phyloP scores from a whole-genome alignment of 2,797 vertebrate genomes.

The Oreochromis grahami region DNA sequence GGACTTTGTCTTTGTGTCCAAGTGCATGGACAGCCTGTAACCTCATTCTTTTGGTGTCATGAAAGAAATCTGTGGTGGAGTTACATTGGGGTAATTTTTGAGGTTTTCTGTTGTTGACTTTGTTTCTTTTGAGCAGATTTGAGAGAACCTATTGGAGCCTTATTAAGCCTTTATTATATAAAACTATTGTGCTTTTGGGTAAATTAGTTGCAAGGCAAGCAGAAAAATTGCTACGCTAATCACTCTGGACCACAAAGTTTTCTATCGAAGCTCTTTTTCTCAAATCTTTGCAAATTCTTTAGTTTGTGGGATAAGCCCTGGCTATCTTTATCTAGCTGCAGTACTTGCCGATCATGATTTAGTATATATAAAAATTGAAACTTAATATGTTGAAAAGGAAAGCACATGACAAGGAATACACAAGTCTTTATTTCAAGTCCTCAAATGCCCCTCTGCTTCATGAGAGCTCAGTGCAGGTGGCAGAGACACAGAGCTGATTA shows the following conservation, averaged over 20 bases:
- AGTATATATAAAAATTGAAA: neutral
- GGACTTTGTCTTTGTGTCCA: slow-evolving; percentile 43
- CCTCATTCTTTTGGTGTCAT: neutral
- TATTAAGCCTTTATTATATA: neutral
- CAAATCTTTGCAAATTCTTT: neutral
- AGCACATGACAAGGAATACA: fast-evolving
- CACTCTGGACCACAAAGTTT: neutral
- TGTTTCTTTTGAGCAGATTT: neutral
- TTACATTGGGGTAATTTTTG: neutral
- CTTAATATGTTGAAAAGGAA: neutral
- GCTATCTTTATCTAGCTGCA: neutral
- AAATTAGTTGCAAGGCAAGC: neutral
- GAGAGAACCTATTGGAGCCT: neutral
- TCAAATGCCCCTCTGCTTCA: neutral
- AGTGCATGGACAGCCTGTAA: slow-evolving; percentile 21
- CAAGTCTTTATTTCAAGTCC: neutral
- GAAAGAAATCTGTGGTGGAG: neutral
- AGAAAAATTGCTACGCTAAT: neutral
- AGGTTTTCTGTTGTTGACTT: neutral
- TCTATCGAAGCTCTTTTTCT: neutral
- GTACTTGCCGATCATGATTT: fast-evolving
- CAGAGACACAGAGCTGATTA: neutral
- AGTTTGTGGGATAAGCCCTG: neutral
- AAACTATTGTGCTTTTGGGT: neutral
- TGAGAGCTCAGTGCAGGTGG: neutral